Conservation (phyloP, 2,797 vertebrate genomes). For the Petrocephalus sullivani region DNA sequence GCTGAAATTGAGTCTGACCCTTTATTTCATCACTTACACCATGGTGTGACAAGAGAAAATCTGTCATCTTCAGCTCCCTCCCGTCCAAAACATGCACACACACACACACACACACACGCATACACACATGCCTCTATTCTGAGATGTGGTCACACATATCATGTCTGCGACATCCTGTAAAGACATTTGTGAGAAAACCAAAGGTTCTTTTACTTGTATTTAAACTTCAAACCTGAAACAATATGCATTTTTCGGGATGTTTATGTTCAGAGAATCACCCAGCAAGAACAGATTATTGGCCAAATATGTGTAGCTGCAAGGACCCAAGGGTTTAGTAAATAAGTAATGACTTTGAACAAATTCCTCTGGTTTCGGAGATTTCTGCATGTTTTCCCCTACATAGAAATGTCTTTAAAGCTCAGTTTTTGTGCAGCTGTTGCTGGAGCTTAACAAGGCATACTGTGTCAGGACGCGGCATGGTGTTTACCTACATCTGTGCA, state of each 20-base stretch:
- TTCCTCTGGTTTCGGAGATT: not conserved
- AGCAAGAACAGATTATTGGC: not conserved
- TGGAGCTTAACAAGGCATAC: not conserved
- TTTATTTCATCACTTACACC: not conserved
- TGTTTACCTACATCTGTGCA: not conserved
- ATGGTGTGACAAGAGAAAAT: not conserved
- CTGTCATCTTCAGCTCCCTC: not conserved
- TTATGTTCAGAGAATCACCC: not conserved
- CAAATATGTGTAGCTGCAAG: not conserved
- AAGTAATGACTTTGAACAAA: not conserved
- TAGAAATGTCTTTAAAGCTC: not conserved
- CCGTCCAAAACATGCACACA: not conserved
- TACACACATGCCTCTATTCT: not conserved
- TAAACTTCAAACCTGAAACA: not conserved
- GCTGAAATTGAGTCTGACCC: constrained; percentile 14
- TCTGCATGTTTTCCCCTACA: not conserved
- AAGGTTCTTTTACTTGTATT: not conserved
- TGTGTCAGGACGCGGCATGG: not conserved
- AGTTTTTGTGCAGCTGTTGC: not conserved
- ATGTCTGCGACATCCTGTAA: not conserved
- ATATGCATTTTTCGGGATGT: not conserved
- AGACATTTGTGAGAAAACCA: not conserved
- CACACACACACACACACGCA: not conserved
- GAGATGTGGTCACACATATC: not conserved
- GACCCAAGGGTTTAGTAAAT: not conserved